A percentile compares a stretch with the other conserved stretches of the same genome.
These are phyloP conservation scores for Leucoraja ocellata DNA, from an alignment of 2,797 vertebrate genomes.

Conservation along the genomic window DNA sequence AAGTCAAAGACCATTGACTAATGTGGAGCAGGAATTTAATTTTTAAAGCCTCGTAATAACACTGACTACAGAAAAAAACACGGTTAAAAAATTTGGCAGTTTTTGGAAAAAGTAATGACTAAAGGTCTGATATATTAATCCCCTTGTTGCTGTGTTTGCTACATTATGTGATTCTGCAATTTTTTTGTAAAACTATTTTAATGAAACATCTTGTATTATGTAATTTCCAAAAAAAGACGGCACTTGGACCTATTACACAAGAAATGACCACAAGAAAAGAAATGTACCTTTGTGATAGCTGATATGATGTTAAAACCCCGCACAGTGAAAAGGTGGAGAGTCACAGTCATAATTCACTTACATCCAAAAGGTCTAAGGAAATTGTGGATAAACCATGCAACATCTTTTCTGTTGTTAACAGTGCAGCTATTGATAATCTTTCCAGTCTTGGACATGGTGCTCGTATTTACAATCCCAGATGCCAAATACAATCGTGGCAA, in stretches of 20 bases:
- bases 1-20: not conserved
- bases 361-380: not conserved
- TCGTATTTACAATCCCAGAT: constrained; percentile 14
- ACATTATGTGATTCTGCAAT: not conserved
- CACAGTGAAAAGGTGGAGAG: constrained; percentile 34
- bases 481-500: not conserved
- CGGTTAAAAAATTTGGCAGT: constrained; percentile 14
- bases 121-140: constrained; percentile 29
- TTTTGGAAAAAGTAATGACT: not conserved
- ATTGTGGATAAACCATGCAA: constrained; percentile 10
- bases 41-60: constrained; percentile 52
- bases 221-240: not conserved
- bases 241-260: constrained; percentile 21
- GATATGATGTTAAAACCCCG: not conserved
- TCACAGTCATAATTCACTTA: constrained; percentile 26
- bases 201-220: not conserved
- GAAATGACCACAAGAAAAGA: not conserved
- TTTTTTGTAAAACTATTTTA: constrained; percentile 16
- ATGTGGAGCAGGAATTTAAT: constrained; percentile 38
- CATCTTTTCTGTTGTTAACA: not conserved
- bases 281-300: not conserved
- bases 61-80: constrained; percentile 45
- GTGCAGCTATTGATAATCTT: not conserved
- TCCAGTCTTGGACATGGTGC: not conserved
- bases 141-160: not conserved